phyloP scores from a whole-genome alignment of 30 jellyfish, hydroid and myxozoan genomes.

The Aurelia aurita region DNA sequence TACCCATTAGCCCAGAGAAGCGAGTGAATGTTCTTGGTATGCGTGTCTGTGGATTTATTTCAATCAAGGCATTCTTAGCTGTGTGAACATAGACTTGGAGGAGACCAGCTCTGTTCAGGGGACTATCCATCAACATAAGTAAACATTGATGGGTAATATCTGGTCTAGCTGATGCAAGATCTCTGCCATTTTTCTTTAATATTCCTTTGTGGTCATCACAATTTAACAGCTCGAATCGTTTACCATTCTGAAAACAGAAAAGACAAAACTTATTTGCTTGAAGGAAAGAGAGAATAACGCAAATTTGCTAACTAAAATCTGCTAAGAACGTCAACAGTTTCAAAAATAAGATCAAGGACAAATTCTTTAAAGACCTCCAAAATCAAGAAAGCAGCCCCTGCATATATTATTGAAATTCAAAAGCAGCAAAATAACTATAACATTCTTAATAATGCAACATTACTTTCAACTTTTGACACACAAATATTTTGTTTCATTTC shows the following conservation, averaged over 20 bases:
- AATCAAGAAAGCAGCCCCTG: too few relatives aligned
- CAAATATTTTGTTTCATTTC: too few relatives aligned
- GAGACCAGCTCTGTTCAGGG: constrained; percentile 96
- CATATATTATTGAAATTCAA: too few relatives aligned
- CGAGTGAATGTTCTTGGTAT: constrained; percentile 95
- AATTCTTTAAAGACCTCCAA: too few relatives aligned
- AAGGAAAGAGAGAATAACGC: neutral
- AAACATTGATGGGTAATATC: constrained; percentile 96
- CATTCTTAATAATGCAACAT: too few relatives aligned
- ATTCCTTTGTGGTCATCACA: constrained; percentile 92
- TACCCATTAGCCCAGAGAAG: constrained; percentile 97
- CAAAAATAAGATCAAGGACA: too few relatives aligned
- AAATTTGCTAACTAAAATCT: too few relatives aligned
- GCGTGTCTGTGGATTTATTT: constrained; percentile 96
- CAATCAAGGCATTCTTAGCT: constrained; percentile 84
- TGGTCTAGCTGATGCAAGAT: constrained; percentile 85
- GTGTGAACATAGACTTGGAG: constrained; percentile 97
- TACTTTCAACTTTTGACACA: too few relatives aligned
- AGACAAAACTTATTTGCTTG: neutral
- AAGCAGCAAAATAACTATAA: too few relatives aligned
- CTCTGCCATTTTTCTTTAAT: constrained; percentile 80
- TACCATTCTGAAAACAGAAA: constrained; percentile 75
- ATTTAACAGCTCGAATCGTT: constrained; percentile 85
- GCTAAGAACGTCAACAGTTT: too few relatives aligned
- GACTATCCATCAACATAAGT: constrained; percentile 96